phyloP scores from a whole-genome alignment of 2,888 invertebrate species.

The Trissoscelio sp. region DNA sequence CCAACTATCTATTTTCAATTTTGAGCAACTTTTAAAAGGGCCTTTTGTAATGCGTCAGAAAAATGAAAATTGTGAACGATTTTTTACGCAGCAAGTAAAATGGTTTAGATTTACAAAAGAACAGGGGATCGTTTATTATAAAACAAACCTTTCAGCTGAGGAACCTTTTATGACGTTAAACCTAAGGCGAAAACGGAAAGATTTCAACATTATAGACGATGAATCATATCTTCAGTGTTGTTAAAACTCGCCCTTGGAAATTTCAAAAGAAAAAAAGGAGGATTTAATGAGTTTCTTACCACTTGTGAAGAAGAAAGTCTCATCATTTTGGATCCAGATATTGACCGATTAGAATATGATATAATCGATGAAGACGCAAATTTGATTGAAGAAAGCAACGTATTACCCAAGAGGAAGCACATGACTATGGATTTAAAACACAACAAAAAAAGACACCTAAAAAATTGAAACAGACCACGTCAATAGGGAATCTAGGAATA shows the following conservation, averaged over 20 bases:
- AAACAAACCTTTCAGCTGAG: background rate
- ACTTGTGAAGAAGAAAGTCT: too few relatives aligned
- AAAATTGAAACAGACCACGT: too few relatives aligned
- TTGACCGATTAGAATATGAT: too few relatives aligned
- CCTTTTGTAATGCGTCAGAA: background rate
- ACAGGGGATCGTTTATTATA: slow-evolving; percentile 13
- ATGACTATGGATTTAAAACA: too few relatives aligned
- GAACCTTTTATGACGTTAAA: slow-evolving; percentile 6
- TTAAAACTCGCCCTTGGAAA: slow-evolving; percentile 45
- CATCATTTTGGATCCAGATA: too few relatives aligned
- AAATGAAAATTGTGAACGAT: background rate
- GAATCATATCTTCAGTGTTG: too few relatives aligned
- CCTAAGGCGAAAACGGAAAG: background rate
- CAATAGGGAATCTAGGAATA: too few relatives aligned
- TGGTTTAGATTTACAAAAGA: slow-evolving; percentile 48
- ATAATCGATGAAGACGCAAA: too few relatives aligned
- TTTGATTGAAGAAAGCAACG: too few relatives aligned
- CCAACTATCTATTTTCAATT: slow-evolving; percentile 1
- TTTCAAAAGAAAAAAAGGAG: slow-evolving; percentile 59
- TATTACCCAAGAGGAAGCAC: too few relatives aligned
- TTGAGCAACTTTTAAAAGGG: background rate
- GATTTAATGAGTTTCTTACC: slow-evolving; percentile 52
- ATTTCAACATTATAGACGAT: slow-evolving; percentile 26
- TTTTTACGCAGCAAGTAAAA: background rate
- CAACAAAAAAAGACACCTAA: too few relatives aligned